Conservation (phyloP, 2,888 invertebrate genomes). For the Temnothorax rugatulus region DNA sequence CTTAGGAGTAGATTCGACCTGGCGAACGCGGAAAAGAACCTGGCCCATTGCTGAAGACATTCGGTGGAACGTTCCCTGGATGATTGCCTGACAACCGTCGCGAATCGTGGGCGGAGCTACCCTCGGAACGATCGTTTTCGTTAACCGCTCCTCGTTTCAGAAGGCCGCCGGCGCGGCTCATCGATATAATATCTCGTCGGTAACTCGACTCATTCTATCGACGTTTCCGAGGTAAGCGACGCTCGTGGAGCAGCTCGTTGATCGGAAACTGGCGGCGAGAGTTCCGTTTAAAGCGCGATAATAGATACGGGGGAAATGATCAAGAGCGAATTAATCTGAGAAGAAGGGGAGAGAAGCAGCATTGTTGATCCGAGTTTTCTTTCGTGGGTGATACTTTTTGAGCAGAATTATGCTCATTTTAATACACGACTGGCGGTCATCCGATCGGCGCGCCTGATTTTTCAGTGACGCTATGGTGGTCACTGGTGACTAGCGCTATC, state of each 20-base stretch:
- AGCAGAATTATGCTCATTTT: neutral
- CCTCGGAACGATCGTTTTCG: conserved; percentile 65
- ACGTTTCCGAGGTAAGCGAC: conserved; percentile 19
- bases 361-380: neutral
- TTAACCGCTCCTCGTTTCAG: conserved; percentile 60
- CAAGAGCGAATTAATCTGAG: neutral
- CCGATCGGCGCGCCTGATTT: neutral
- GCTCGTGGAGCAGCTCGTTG: neutral
- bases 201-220: conserved; percentile 15
- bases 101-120: conserved; percentile 79
- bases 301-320: neutral
- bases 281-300: neutral
- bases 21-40: conserved; percentile 56
- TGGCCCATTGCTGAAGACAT: conserved; percentile 55
- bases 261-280: conserved; percentile 15
- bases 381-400: neutral
- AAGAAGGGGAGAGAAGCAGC: neutral
- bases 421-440: neutral
- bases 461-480: neutral
- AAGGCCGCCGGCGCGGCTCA: conserved; percentile 51
- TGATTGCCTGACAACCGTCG: conserved; percentile 81
- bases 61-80: conserved; percentile 58
- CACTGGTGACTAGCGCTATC: neutral
- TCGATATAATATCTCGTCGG: conserved; percentile 45
- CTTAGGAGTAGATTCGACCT: conserved; percentile 13